These are phyloP conservation scores for Timema podura DNA, from an alignment of 2,888 invertebrate species.

Conservation along the genomic window DNA sequence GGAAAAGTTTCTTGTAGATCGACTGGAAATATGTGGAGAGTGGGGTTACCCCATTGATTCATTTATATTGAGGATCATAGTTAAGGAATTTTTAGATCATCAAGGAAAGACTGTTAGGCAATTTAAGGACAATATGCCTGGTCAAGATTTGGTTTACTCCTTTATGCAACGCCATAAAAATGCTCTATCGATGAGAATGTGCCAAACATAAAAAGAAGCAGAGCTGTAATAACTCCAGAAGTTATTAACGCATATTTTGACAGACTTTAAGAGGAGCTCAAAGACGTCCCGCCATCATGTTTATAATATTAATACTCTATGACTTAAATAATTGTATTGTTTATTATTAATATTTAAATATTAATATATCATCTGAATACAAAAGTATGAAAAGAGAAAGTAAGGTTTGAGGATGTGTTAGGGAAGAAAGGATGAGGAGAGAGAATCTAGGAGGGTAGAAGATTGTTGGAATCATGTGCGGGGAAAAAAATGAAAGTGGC, in stretches of 20 bases:
- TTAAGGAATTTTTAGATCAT: constrained; percentile 20
- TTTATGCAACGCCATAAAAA: constrained; percentile 22
- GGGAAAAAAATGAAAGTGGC: too few species aligned
- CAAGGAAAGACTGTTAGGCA: constrained; percentile 10
- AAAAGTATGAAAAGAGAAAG: too few species aligned
- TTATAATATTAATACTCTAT: too few species aligned
- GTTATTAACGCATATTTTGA: constrained; percentile 34
- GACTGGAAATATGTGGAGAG: constrained; percentile 16
- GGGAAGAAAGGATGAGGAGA: too few species aligned
- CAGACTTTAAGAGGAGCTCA: constrained; percentile 30
- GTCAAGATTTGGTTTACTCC: constrained; percentile 19
- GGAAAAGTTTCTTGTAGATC: constrained; percentile 21
- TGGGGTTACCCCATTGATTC: constrained; percentile 26
- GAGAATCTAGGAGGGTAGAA: too few species aligned
- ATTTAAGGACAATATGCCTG: constrained; percentile 22
- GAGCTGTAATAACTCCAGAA: constrained; percentile 33
- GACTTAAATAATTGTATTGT: too few species aligned
- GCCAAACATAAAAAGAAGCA: constrained; percentile 33
- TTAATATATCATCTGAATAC: too few species aligned
- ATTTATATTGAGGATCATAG: constrained; percentile 14
- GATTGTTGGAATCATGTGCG: too few species aligned
- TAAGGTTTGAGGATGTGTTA: too few species aligned
- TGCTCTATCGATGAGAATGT: constrained; percentile 19
- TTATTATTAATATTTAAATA: too few species aligned
- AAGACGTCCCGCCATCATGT: constrained; percentile 25